A percentile compares a stretch with the other conserved stretches of the same genome.
Evolutionary conservation across 2,888 invertebrate genomes (phyloP).

Genomic region (Dolichopus griseipennis): DNA sequence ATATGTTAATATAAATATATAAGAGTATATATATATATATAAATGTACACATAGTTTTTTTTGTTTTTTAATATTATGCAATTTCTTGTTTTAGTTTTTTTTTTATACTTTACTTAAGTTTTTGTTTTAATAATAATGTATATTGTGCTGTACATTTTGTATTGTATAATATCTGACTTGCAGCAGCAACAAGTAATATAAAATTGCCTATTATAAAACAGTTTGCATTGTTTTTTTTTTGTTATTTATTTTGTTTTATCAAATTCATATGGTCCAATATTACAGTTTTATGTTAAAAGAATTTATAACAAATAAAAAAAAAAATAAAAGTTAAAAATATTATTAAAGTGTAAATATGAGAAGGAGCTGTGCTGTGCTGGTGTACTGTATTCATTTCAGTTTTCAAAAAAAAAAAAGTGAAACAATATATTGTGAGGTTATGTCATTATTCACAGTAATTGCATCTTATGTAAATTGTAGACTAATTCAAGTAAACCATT

Average conservation of each 20-base stretch:
- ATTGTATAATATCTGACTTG: not conserved
- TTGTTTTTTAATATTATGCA: not conserved
- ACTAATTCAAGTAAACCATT: not conserved
- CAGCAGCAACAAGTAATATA: not conserved
- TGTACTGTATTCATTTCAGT: no score
- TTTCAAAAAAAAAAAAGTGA: not conserved
- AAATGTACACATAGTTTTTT: no score
- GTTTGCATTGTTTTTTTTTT: not conserved
- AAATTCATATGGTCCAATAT: not conserved
- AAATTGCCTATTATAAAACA: not conserved
- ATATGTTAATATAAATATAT: no score
- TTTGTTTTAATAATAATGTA: not conserved
- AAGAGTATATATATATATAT: no score
- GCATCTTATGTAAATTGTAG: not conserved
- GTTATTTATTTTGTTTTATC: no score
- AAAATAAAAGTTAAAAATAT: not conserved
- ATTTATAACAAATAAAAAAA: not conserved
- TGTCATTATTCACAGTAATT: slow-evolving; percentile 2
- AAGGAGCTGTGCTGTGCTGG: no score
- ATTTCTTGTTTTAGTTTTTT: not conserved
- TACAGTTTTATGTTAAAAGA: not conserved
- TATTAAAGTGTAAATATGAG: no score
- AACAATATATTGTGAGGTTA: not conserved
- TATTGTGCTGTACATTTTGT: not conserved
- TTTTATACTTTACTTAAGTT: not conserved